These are phyloP conservation scores for Nephotettix cincticeps DNA, from an alignment of 1,140 invertebrate genomes.

Conservation along the genomic window DNA sequence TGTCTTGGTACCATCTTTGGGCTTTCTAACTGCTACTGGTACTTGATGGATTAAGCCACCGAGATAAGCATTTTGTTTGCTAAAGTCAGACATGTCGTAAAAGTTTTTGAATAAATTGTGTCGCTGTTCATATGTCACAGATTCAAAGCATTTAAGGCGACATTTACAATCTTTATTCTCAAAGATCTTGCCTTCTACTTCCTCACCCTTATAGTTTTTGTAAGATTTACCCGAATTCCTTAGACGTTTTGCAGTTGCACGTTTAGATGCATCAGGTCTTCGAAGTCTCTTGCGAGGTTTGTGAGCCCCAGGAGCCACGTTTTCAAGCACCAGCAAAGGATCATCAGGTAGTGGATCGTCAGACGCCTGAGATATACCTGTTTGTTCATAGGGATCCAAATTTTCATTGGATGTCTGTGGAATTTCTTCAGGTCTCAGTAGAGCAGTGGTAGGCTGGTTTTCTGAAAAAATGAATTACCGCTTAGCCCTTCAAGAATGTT, in stretches of 20 bases:
- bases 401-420: slow-evolving; percentile 4
- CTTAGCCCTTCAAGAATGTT: too few relatives aligned
- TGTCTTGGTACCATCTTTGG: neutral
- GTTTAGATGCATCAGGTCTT: neutral
- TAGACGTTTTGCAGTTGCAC: neutral
- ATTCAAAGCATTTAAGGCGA: neutral
- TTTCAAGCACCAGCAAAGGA: neutral
- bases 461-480: neutral
- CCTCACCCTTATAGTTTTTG: neutral
- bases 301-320: neutral
- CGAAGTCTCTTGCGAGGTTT: neutral
- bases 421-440: too few relatives aligned
- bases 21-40: neutral
- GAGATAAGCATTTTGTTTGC: slow-evolving; percentile 7
- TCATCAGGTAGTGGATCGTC: slow-evolving; percentile 1
- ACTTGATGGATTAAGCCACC: slow-evolving; percentile 7
- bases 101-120: neutral
- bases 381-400: neutral
- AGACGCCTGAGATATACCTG: neutral
- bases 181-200: slow-evolving; percentile 11
- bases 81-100: neutral
- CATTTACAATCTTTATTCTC: neutral
- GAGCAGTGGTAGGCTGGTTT: too few relatives aligned
- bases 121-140: neutral
- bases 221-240: neutral